phyloP scores from a whole-genome alignment of 1,140 invertebrate species.

The Colletes gigas region DNA sequence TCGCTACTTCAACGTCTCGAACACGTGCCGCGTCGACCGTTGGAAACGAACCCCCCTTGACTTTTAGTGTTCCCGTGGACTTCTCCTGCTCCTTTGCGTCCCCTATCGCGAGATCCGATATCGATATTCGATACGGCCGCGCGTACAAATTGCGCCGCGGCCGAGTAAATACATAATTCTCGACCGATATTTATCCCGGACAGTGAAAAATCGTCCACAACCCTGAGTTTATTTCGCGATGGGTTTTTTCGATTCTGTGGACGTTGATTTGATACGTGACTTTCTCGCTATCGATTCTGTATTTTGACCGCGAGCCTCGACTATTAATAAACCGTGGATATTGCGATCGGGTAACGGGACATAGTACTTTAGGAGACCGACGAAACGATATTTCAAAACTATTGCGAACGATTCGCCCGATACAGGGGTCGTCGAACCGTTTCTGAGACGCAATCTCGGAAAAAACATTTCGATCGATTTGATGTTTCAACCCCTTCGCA shows the following conservation, averaged over 20 bases:
- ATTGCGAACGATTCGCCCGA: no score
- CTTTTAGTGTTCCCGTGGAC: conserved; percentile 36
- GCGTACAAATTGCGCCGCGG: conserved; percentile 35
- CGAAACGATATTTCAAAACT: no score
- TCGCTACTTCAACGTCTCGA: conserved; percentile 29
- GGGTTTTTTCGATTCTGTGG: not conserved
- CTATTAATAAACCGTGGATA: conserved; percentile 1
- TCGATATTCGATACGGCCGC: conserved; percentile 48
- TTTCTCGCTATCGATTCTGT: not conserved
- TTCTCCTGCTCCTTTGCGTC: not conserved
- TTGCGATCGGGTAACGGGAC: not conserved
- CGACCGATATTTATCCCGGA: conserved; percentile 29
- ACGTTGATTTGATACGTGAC: conserved; percentile 2
- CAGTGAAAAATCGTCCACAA: conserved; percentile 13
- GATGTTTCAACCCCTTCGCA: no score
- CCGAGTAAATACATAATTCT: conserved; percentile 50
- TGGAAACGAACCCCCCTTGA: conserved; percentile 37
- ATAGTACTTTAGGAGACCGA: not conserved
- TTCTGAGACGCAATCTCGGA: no score
- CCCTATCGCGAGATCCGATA: conserved; percentile 6
- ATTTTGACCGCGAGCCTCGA: no score
- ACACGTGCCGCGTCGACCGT: conserved; percentile 35
- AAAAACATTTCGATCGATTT: no score
- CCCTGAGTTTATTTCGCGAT: not conserved
- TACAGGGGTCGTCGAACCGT: no score